phyloP scores from a whole-genome alignment of 2,797 vertebrate genomes.

The Garrulus glandarius region DNA sequence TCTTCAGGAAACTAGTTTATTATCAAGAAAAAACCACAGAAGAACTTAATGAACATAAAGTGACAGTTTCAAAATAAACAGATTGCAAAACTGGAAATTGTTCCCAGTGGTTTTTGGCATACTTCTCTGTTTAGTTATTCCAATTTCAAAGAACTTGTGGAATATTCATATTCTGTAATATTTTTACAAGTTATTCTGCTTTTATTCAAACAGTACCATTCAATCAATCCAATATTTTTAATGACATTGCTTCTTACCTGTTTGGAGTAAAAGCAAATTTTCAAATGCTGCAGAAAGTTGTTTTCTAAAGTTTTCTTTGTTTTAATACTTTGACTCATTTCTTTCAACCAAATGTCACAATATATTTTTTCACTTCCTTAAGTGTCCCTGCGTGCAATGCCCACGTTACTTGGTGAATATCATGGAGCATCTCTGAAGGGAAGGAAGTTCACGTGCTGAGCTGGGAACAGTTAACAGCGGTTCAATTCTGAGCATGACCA shows the following conservation, averaged over 20 bases:
- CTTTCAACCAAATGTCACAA: neutral
- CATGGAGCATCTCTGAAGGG: rapidly evolving
- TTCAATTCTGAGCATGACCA: neutral
- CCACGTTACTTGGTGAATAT: rapidly evolving
- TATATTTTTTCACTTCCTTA: neutral
- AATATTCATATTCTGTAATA: neutral
- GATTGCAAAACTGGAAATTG: neutral
- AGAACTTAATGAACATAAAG: neutral
- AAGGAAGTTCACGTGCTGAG: neutral
- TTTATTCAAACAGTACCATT: neutral
- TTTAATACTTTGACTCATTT: neutral
- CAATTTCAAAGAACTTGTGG: neutral
- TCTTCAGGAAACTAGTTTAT: neutral
- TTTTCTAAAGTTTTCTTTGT: neutral
- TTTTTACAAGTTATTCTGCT: neutral
- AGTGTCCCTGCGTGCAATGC: neutral
- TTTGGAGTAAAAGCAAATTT: neutral
- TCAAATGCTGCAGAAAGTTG: neutral
- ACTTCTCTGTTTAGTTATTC: neutral
- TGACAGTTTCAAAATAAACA: neutral
- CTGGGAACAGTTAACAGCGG: neutral
- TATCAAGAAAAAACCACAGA: neutral
- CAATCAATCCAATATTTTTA: neutral
- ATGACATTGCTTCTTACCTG: neutral
- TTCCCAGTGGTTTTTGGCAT: neutral